A percentile compares a stretch with the other conserved stretches of the same genome.
phyloP scores from a whole-genome alignment of 2,113 vertebrate species.

The Bostrychus sinensis region DNA sequence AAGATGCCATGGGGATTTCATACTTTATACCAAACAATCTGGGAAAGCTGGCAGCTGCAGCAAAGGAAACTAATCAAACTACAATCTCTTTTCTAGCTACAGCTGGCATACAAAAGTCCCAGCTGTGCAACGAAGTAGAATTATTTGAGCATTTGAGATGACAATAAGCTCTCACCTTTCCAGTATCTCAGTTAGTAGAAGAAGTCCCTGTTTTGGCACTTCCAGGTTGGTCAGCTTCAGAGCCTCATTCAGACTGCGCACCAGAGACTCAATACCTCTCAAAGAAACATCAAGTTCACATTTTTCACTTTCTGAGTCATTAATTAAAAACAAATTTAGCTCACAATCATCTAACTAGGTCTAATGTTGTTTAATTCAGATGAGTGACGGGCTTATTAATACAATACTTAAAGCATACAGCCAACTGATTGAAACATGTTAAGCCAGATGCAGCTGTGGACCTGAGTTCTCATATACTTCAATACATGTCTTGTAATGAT shows the following conservation, averaged over 20 bases:
- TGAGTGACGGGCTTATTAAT: constrained; percentile 15
- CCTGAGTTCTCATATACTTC: constrained; percentile 44
- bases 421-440: constrained; percentile 6
- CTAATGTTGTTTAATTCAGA: constrained; percentile 8
- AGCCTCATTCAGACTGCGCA: constrained; percentile 86
- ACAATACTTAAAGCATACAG: too few relatives aligned
- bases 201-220: constrained; percentile 88
- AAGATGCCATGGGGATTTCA: too few relatives aligned
- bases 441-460: constrained; percentile 1
- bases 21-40: too few relatives aligned
- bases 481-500: constrained; percentile 26
- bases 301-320: neutral
- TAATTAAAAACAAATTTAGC: neutral
- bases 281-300: constrained; percentile 36
- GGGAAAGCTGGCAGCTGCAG: too few relatives aligned
- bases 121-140: neutral
- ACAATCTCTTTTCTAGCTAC: too few relatives aligned
- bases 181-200: constrained; percentile 89
- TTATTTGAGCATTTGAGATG: neutral
- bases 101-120: too few relatives aligned
- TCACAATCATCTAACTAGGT: too few relatives aligned
- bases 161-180: constrained; percentile 80
- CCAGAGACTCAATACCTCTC: constrained; percentile 91
- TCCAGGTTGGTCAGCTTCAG: constrained; percentile 84
- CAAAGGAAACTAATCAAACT: too few relatives aligned